A percentile compares a stretch with the other conserved stretches of the same genome.
Conservation (phyloP, 92 coral and sea anemone genomes). For the Chrysogorgia sp. region DNA sequence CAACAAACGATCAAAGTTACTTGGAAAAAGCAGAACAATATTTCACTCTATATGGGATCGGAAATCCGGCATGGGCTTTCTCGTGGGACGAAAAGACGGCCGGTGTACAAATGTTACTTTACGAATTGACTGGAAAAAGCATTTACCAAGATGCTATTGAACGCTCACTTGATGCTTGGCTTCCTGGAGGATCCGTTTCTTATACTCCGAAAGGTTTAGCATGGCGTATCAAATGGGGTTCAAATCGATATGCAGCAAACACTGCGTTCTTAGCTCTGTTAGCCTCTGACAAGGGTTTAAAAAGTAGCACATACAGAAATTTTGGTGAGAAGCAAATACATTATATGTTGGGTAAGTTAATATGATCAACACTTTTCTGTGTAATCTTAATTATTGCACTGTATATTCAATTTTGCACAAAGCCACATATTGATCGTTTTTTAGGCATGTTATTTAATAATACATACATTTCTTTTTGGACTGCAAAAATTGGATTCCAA, state of each 20-base stretch:
- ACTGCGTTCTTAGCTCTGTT: conserved; percentile 84
- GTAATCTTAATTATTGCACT: too few species aligned
- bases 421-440: neutral
- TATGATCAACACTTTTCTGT: neutral
- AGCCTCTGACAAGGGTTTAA: conserved; percentile 76
- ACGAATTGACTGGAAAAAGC: conserved; percentile 59
- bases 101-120: conserved; percentile 73
- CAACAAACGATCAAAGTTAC: conserved; percentile 64
- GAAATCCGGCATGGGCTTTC: conserved; percentile 65
- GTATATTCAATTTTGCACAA: too few species aligned
- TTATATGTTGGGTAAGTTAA: conserved; percentile 34
- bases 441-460: neutral
- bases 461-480: neutral
- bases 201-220: conserved; percentile 91
- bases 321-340: conserved; percentile 80
- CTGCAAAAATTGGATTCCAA: neutral
- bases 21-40: conserved; percentile 71
- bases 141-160: conserved; percentile 56
- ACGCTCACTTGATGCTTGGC: conserved; percentile 67
- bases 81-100: conserved; percentile 84
- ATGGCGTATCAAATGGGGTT: conserved; percentile 82
- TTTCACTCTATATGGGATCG: conserved; percentile 53
- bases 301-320: conserved; percentile 52
- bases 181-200: conserved; percentile 64
- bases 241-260: conserved; percentile 89